Conservation (phyloP, 2,113 vertebrate species). For the Verasper variegatus region DNA sequence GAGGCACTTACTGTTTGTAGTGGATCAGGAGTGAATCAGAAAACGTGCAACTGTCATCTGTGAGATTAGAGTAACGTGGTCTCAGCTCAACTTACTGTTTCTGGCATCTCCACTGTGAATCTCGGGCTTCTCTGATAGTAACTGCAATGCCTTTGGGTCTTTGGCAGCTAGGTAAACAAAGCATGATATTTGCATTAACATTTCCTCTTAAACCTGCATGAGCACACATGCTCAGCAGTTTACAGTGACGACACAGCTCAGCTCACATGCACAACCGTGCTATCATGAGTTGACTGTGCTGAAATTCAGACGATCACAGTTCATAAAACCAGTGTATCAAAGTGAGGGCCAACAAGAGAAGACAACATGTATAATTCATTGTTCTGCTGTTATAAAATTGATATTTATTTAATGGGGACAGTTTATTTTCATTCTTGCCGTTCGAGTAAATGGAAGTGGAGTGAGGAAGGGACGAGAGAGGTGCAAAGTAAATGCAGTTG, state of each 20-base stretch:
- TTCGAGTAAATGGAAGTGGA: no score
- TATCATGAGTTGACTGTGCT: no score
- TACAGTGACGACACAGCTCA: neutral
- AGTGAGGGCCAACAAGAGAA: neutral
- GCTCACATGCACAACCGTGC: neutral
- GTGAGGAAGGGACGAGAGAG: no score
- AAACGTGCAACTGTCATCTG: neutral
- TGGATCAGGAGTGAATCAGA: neutral
- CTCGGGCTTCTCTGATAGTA: neutral
- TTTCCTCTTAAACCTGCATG: neutral
- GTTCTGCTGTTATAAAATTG: neutral
- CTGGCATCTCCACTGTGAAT: neutral
- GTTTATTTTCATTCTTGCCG: neutral
- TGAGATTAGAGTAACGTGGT: neutral
- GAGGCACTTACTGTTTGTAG: neutral
- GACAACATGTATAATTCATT: conserved; percentile 1
- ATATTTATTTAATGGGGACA: neutral
- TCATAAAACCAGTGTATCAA: neutral
- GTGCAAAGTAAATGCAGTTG: conserved; percentile 2
- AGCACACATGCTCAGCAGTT: neutral
- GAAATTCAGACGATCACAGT: neutral
- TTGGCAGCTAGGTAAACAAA: no score
- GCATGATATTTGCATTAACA: no score
- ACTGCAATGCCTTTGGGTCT: no score
- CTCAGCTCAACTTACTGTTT: no score